Percentiles rank a stretch among this genome's conserved stretches.
Evolutionary conservation across 1,140 invertebrate species (phyloP).

Genomic region (Drosophila rhopaloa): DNA sequence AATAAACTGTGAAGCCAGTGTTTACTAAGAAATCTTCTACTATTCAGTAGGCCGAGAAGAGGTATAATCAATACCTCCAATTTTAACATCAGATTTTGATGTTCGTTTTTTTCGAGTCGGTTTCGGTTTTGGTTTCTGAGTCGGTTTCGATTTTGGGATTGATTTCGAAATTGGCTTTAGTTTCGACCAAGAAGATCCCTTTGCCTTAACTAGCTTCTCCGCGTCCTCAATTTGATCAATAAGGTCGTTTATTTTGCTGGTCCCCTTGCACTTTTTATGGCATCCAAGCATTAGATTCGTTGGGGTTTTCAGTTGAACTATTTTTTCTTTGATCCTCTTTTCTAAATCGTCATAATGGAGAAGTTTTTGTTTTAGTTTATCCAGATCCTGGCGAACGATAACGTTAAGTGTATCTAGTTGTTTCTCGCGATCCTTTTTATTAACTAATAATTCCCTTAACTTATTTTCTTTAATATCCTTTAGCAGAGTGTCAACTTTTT

Average conservation of each 20-base stretch:
- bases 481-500: not conserved
- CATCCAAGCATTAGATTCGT: constrained; percentile 9
- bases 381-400: not conserved
- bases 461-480: not conserved
- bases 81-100: not conserved
- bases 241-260: constrained; percentile 24
- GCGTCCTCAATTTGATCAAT: constrained; percentile 32
- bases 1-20: too few species aligned
- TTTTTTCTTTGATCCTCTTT: constrained; percentile 5
- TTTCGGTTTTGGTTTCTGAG: not conserved
- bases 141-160: not conserved
- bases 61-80: not conserved
- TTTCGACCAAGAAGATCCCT: not conserved
- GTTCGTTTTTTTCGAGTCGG: not conserved
- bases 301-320: not conserved
- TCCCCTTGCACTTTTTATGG: constrained; percentile 2
- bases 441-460: not conserved
- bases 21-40: not conserved
- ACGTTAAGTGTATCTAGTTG: constrained; percentile 5
- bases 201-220: not conserved
- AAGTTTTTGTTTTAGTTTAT: constrained; percentile 2
- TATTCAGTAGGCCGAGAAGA: not conserved
- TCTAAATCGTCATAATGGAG: constrained; percentile 12
- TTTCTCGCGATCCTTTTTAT: not conserved
- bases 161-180: not conserved